Evolutionary conservation across 2,113 vertebrate species (phyloP).

Genomic region (Prochilodus magdalenae): DNA sequence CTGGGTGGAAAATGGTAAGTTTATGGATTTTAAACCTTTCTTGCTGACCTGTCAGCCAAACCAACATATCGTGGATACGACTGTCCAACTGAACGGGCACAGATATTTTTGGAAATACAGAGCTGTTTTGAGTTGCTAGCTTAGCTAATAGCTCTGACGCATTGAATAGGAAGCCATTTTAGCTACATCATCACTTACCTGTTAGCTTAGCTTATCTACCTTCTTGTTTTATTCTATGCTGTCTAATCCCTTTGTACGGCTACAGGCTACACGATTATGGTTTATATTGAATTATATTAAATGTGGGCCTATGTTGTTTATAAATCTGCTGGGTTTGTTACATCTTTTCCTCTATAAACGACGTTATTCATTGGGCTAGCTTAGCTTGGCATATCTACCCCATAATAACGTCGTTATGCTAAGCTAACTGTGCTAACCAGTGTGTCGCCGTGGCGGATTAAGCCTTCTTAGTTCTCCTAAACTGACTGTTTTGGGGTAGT

Average conservation of each 20-base stretch:
- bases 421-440: not conserved
- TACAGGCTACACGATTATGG: no score
- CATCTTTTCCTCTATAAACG: not conserved
- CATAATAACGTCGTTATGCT: not conserved
- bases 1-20: slow-evolving; percentile 22
- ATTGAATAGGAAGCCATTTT: slow-evolving; percentile 54
- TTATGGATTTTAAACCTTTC: not conserved
- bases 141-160: slow-evolving; percentile 40
- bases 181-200: slow-evolving; percentile 3
- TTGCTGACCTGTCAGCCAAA: not conserved
- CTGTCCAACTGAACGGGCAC: not conserved
- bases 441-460: not conserved
- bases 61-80: not conserved
- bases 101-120: not conserved
- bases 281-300: no score
- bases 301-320: not conserved
- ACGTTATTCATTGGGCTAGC: not conserved
- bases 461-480: not conserved
- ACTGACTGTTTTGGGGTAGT: not conserved
- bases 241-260: no score
- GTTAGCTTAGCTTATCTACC: slow-evolving; percentile 21
- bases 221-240: not conserved
- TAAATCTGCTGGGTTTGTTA: not conserved
- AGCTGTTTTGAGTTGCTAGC: not conserved
- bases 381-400: not conserved